Evolutionary conservation across 2,888 invertebrate species (phyloP), one percentile per base, ranked within the genome.

Genomic region (Drosophila nigricruria): DNA sequence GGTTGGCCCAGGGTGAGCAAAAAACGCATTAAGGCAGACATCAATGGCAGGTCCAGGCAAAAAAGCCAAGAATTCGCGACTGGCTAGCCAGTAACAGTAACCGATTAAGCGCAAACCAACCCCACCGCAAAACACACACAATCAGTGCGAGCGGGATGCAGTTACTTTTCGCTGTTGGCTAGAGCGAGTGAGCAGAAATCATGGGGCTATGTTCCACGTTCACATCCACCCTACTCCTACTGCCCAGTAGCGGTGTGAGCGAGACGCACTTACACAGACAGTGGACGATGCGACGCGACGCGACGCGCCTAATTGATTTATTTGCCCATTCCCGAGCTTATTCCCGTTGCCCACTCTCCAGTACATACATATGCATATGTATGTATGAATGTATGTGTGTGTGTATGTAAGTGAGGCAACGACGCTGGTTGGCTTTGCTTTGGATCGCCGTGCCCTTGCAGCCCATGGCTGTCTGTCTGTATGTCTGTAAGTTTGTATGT

Each of bases 261-360:
- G 66, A 75, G 61, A 54, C 65, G 68, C 62, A 76, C 34, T 69
- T n/a, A 60, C 42, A 54, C 61, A 45, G 70, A 66, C 70, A 64
- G 70, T 69, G 68, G 78, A 63, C 77, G 82, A 87, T 43, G 70
- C 69, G 82, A 87, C 68, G 66, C 69, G 81, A 87, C 45, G 68
- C 69, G 82, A 87, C 71, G 70, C 68, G 67, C 59, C 81, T 86
- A 86, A 86, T 86, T 86, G 90, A 86, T 86, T 86, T 86, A 85
- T 85, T 74, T 77, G 73, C 61, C 47, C 71, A 75, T 66, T 77
- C 27, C 60, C 63, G 36, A 61, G 53, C 64, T 58, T 58, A 47
- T 70, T 65, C 60, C 61, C 49, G 61, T 72, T 58, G 42, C 43
- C 45, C 57, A 34, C 25, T 45, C 27, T 18, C 40, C 12, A 12